phyloP scores from a whole-genome alignment of 92 coral and sea anemone genomes.

The Metridium senile region DNA sequence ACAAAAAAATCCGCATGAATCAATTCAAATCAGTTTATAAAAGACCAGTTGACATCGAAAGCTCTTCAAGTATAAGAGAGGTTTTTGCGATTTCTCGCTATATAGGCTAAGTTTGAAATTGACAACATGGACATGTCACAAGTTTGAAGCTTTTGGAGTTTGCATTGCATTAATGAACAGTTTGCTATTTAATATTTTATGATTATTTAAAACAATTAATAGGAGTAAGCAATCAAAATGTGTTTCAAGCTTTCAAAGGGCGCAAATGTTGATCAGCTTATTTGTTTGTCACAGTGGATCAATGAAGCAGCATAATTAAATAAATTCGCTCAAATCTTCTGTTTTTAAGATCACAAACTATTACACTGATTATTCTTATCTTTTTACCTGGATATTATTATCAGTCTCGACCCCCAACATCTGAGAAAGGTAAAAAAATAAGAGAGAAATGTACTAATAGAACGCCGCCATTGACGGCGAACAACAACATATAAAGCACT shows the following conservation, averaged over 20 bases:
- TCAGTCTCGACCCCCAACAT: conserved; percentile 34
- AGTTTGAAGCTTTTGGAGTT: background rate
- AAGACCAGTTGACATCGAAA: background rate
- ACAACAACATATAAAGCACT: conserved; percentile 12
- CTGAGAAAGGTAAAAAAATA: conserved; percentile 13
- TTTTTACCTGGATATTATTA: conserved; percentile 25
- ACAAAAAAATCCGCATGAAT: background rate
- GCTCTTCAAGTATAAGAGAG: background rate
- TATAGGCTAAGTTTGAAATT: background rate
- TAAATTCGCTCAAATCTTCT: background rate
- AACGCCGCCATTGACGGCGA: conserved; percentile 36
- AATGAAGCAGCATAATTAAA: background rate
- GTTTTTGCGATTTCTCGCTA: background rate
- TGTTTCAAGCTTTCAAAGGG: background rate
- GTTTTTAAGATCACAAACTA: background rate
- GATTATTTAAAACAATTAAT: background rate
- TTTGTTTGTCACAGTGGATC: background rate
- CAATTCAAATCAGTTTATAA: background rate
- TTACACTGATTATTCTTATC: background rate
- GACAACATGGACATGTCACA: background rate
- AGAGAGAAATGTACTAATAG: conserved; percentile 4
- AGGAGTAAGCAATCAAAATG: background rate
- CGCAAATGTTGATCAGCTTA: background rate
- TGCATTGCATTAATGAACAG: background rate
- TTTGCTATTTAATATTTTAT: background rate